Evolutionary conservation across 92 coral and sea anemone species (phyloP), one percentile per base, ranked within the genome.

Genomic region (Phenganax marumi): DNA sequence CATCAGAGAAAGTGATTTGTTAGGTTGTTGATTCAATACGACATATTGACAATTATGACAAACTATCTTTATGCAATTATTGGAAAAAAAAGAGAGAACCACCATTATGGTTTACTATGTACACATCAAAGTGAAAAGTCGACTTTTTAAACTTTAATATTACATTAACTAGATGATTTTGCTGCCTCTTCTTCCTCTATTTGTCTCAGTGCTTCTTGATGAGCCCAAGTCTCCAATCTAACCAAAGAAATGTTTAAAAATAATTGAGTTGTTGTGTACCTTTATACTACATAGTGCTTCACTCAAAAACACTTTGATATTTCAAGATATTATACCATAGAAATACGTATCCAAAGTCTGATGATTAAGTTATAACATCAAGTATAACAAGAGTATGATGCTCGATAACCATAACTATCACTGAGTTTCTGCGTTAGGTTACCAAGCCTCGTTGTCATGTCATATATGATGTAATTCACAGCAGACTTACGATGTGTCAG

Each of bases 211-310:
- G 98, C 98, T 73, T 95, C 96, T 74, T 92, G 79, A 68, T 90
- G 90, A 4, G 98, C 98, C 98, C 98, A 95, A 1, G 93, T 91
- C 74, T 89, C 90, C 33, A 97, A 97, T 68, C 98, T 95, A 61
- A 25, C 50, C 81, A 61, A 56, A 69, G 5, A 70, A 22, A 50
- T 52, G 14, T 7, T 49, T 23, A 11, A 25, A 0, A 21, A 3
- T 8, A 58, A 58, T 14, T 58, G 21, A 25, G 17, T 14, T 56
- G 63, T 6, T 18, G 19, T 6, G 19, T n/a, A 21, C 12, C 5
- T 56, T 56, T 4, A 21, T 56, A 14, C 19, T 14, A n/a, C 63
- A 0, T 14, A 7, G n/a, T 14, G 7, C 19, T 6, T 56, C 19
- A 14, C 17, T 56, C 43, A 33, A 33, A 56, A 56, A 14, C 19